These are phyloP conservation scores for Acanthurus lineatus DNA, from an alignment of 2,797 vertebrate genomes.

Conservation along the genomic window DNA sequence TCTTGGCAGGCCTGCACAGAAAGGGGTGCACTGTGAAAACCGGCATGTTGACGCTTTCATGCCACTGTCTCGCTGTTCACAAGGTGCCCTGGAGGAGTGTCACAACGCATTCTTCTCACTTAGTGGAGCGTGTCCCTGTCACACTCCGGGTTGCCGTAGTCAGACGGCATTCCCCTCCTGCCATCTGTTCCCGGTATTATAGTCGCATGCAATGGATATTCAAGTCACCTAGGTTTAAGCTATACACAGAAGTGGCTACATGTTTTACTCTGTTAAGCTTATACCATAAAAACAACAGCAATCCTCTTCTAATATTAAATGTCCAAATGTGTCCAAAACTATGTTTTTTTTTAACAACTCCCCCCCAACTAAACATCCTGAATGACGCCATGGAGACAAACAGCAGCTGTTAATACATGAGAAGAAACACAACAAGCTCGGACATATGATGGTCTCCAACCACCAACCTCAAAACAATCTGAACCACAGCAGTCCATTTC, in stretches of 20 bases:
- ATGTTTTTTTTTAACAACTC: constrained; percentile 32
- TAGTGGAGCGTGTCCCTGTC: constrained; percentile 75
- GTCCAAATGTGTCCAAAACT: constrained; percentile 11
- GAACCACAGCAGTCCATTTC: background rate
- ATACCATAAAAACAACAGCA: constrained; percentile 21
- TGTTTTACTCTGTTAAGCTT: constrained; percentile 13
- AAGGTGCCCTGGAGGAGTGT: constrained; percentile 80
- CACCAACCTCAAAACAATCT: background rate
- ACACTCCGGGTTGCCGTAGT: constrained; percentile 74
- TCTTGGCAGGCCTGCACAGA: constrained; percentile 64
- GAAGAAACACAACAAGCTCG: constrained; percentile 27
- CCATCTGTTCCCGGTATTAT: constrained; percentile 64
- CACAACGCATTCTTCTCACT: constrained; percentile 77
- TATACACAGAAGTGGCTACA: constrained; percentile 14
- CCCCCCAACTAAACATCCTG: constrained; percentile 18
- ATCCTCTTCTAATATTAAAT: constrained; percentile 17
- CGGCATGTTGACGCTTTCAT: constrained; percentile 80
- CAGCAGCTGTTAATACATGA: constrained; percentile 21
- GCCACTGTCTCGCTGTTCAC: constrained; percentile 77
- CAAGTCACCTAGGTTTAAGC: constrained; percentile 57
- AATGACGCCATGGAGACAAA: constrained; percentile 28
- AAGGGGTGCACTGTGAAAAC: constrained; percentile 76
- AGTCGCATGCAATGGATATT: constrained; percentile 58
- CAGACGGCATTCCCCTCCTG: constrained; percentile 74
- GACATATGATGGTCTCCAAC: constrained; percentile 10